Evolutionary conservation across 2,888 invertebrate species (phyloP).

Genomic region (Emmelina monodactyla): DNA sequence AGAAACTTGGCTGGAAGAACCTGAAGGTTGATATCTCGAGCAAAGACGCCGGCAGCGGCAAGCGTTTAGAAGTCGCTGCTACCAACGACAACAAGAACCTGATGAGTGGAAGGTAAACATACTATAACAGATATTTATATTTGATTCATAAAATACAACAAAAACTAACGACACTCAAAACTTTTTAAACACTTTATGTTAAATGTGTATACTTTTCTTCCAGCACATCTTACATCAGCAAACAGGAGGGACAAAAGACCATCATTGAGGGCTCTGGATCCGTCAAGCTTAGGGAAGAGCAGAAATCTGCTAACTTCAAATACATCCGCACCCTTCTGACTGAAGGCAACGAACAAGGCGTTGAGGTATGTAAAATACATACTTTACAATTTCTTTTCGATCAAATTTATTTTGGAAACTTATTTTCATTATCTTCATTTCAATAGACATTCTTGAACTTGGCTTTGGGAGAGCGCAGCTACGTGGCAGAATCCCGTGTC

Average conservation of each 20-base stretch:
- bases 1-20: slow-evolving; percentile 70
- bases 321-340: slow-evolving; percentile 71
- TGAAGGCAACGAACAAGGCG: slow-evolving; percentile 73
- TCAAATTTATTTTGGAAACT: not conserved
- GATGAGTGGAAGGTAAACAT: slow-evolving; percentile 70
- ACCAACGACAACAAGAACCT: slow-evolving; percentile 72
- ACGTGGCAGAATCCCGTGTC: slow-evolving; percentile 73
- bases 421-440: not conserved
- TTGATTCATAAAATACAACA: no score
- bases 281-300: slow-evolving; percentile 72
- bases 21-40: slow-evolving; percentile 70
- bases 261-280: slow-evolving; percentile 80
- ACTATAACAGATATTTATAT: not conserved
- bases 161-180: no score
- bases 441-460: slow-evolving; percentile 70
- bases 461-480: slow-evolving; percentile 72
- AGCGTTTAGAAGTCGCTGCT: slow-evolving; percentile 69
- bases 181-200: not conserved
- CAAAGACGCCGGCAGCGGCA: slow-evolving; percentile 66
- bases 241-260: slow-evolving; percentile 74
- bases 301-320: slow-evolving; percentile 77
- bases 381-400: not conserved
- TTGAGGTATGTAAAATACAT: slow-evolving; percentile 41
- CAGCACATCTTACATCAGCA: slow-evolving; percentile 73
- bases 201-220: slow-evolving; percentile 7